Evolutionary conservation across 1,140 invertebrate species (phyloP).

Genomic region (Leptoteleia sp.): DNA sequence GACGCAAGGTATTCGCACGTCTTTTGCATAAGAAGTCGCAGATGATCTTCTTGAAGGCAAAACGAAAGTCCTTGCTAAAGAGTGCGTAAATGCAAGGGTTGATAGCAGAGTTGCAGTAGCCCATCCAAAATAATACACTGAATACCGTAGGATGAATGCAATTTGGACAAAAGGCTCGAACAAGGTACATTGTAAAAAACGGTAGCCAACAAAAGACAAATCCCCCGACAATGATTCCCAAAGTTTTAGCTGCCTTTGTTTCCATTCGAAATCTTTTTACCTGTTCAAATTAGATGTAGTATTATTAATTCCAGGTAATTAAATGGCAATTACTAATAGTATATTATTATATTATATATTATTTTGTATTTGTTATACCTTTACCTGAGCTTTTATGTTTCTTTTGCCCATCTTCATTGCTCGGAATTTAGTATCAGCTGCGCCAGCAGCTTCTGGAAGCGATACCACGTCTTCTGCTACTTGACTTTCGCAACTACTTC

Average conservation of each 20-base stretch:
- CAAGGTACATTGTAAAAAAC: constrained; percentile 96
- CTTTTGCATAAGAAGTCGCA: constrained; percentile 88
- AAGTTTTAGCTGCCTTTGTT: constrained; percentile 95
- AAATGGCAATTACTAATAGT: too few species aligned
- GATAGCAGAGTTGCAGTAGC: constrained; percentile 97
- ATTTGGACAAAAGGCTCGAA: constrained; percentile 89
- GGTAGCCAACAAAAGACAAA: constrained; percentile 97
- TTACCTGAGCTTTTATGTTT: constrained; percentile 90
- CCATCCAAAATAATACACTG: constrained; percentile 97
- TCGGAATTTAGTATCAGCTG: constrained; percentile 83
- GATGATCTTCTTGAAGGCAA: constrained; percentile 95
- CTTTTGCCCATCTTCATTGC: constrained; percentile 89
- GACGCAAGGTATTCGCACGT: constrained; percentile 77
- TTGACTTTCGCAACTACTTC: constrained; percentile 77
- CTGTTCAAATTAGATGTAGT: too few species aligned
- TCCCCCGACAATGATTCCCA: constrained; percentile 96
- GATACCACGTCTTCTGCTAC: constrained; percentile 74
- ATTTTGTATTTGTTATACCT: constrained; percentile 1
- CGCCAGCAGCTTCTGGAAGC: constrained; percentile 73
- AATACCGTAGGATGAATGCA: constrained; percentile 91
- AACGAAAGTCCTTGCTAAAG: constrained; percentile 95
- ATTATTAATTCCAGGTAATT: too few species aligned
- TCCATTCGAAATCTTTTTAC: constrained; percentile 85
- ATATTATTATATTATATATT: too few species aligned
- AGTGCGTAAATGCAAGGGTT: constrained; percentile 96